phyloP scores from a whole-genome alignment of 2,113 vertebrate genomes.

The Lamprotornis superbus region DNA sequence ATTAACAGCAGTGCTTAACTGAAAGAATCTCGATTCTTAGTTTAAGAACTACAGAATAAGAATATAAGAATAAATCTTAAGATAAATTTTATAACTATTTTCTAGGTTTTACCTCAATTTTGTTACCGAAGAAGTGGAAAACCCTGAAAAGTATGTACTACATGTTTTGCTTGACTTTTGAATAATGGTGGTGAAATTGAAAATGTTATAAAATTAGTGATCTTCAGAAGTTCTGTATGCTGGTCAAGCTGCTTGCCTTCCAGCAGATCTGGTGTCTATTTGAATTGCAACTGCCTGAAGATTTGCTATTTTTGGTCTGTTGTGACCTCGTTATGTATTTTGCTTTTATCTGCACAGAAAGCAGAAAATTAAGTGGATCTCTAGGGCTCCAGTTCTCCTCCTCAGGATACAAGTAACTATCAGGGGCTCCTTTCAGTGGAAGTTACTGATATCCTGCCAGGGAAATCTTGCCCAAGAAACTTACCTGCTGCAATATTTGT shows the following conservation, averaged over 20 bases:
- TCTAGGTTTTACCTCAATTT: constrained; percentile 98
- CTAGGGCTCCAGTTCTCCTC: neutral
- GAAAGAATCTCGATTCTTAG: neutral
- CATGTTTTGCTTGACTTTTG: neutral
- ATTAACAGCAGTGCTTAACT: neutral
- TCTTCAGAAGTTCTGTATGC: neutral
- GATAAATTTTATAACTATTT: neutral
- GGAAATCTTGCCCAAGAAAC: constrained; percentile 12
- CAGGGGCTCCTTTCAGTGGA: constrained; percentile 24
- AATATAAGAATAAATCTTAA: neutral
- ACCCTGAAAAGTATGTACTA: constrained; percentile 87
- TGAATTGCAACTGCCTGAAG: constrained; percentile 28
- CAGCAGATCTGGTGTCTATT: constrained; percentile 7
- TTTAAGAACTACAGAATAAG: neutral
- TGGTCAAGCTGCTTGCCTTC: constrained; percentile 17
- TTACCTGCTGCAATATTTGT: neutral
- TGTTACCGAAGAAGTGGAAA: constrained; percentile 94
- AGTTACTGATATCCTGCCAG: constrained; percentile 14
- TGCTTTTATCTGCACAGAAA: constrained; percentile 26
- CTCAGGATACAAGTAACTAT: neutral
- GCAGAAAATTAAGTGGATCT: constrained; percentile 48
- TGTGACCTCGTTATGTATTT: constrained; percentile 25
- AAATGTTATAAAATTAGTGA: neutral
- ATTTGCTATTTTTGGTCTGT: constrained; percentile 29
- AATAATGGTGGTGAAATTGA: neutral